Base-by-base conservation (phyloP, 2,113 vertebrate genomes). In the Nycticorax nycticorax region DNA sequence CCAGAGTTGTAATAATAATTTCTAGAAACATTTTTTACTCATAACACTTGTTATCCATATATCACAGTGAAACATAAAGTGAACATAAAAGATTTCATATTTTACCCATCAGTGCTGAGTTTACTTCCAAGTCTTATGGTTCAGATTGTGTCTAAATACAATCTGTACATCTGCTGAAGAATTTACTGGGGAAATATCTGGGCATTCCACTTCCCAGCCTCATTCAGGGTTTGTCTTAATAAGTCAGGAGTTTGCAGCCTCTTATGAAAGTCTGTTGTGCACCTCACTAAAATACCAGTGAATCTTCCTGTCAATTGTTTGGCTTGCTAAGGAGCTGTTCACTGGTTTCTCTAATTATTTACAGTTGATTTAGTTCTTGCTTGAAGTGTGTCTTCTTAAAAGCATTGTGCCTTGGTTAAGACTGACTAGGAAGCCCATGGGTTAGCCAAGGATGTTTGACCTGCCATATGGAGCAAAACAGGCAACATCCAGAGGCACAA, bases 401-500 rank as follows among this genome's bases (percentile, higher is more conserved):
- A 84, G 39, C 19, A 76, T 83, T 48, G 4, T 67, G 23, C 28
- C 59, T 72, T 75, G 62, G 81, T 86, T 97, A 93, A 92, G 91
- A 84, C 47, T 48, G 77, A 71, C 59, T 91, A 41, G 77, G 90
- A 82, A 95, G 80, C 74, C 76, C 92, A 96, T 35, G 63, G 14
- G 30, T 86, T 86, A 89, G 33, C 47, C 41, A 52, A 14, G 39
- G 55, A 83, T 91, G 41, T 90, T 89, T 86, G 59, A 88, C 78
- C 68, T 78, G 43, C 66, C 80, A 47, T 35, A 52, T 43, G 76
- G 66, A 92, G 50, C 35, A 81, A 88, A 79, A 53, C 47, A 73
- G 50, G 73, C 78, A 93, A 89, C 56, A 96, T 78, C 72, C 94
- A 72, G 68, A 90, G 78, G 88, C 69, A 97, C 43, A 93, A 92